A percentile compares a stretch with the other conserved stretches of the same genome.
Evolutionary conservation across 1,140 invertebrate genomes (phyloP).

Genomic region (Battus philenor): DNA sequence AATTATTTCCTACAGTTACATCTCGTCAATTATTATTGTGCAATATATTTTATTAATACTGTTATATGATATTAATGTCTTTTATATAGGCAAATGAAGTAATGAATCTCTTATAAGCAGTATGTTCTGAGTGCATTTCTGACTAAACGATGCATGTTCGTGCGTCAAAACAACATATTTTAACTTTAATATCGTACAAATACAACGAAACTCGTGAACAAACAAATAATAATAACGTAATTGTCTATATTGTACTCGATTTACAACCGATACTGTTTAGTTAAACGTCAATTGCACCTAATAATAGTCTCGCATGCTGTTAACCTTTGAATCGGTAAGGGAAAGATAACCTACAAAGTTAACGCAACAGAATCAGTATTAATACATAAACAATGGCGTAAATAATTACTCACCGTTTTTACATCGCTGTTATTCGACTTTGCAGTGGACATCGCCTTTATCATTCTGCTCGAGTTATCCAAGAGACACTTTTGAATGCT

Average conservation of each 20-base stretch:
- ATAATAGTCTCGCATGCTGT: constrained; percentile 10
- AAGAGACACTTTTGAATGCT: constrained; percentile 72
- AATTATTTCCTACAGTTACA: no score
- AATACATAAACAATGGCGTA: constrained; percentile 20
- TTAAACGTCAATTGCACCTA: constrained; percentile 13
- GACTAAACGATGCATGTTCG: no score
- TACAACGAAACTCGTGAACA: constrained; percentile 11
- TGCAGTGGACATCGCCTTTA: constrained; percentile 68
- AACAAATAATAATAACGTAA: not conserved
- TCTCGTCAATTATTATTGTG: no score
- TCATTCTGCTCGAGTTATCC: constrained; percentile 72
- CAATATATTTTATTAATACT: no score
- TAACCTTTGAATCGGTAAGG: constrained; percentile 9
- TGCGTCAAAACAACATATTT: no score
- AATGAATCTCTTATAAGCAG: no score
- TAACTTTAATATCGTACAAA: no score
- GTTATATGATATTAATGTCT: no score
- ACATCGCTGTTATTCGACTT: constrained; percentile 60
- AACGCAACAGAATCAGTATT: constrained; percentile 19
- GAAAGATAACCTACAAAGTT: constrained; percentile 43
- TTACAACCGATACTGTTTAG: constrained; percentile 7
- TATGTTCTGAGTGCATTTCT: no score
- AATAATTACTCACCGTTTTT: constrained; percentile 56
- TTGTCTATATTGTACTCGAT: constrained; percentile 4
- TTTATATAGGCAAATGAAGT: no score